Evolutionary conservation across 2,888 invertebrate species (phyloP).

Genomic region (Dioctria linearis): DNA sequence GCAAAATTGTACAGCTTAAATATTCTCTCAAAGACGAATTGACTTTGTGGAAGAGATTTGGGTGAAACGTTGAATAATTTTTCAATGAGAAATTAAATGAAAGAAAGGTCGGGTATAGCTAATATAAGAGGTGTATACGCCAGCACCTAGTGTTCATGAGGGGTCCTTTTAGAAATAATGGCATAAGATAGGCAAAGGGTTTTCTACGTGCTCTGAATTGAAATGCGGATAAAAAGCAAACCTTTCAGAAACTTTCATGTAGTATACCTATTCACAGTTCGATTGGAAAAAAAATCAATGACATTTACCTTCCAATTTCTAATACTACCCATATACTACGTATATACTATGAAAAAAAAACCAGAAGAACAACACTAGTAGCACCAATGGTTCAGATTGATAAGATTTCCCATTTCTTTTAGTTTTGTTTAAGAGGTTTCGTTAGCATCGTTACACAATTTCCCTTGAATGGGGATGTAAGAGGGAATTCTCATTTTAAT

Average conservation of each 20-base stretch:
- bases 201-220: constrained; percentile 4
- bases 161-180: constrained; percentile 41
- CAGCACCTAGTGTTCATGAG: constrained; percentile 19
- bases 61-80: constrained; percentile 31
- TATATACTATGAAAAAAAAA: too few relatives aligned
- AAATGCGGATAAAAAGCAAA: not conserved
- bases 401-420: too few relatives aligned
- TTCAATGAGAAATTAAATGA: constrained; percentile 43
- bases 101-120: not conserved
- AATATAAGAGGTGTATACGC: not conserved
- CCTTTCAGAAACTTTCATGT: constrained; percentile 26
- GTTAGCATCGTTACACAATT: too few relatives aligned
- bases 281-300: constrained; percentile 34
- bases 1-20: not conserved
- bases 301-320: constrained; percentile 24
- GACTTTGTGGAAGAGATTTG: constrained; percentile 16
- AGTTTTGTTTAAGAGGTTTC: too few relatives aligned
- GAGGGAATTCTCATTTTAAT: too few relatives aligned
- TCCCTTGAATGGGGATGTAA: too few relatives aligned
- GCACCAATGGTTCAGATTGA: too few relatives aligned
- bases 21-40: constrained; percentile 36
- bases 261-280: not conserved
- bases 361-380: too few relatives aligned
- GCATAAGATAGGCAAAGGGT: constrained; percentile 47
- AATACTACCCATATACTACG: not conserved